Base-by-base conservation (phyloP, 2,113 vertebrate species). In the Noctilio leporinus region DNA sequence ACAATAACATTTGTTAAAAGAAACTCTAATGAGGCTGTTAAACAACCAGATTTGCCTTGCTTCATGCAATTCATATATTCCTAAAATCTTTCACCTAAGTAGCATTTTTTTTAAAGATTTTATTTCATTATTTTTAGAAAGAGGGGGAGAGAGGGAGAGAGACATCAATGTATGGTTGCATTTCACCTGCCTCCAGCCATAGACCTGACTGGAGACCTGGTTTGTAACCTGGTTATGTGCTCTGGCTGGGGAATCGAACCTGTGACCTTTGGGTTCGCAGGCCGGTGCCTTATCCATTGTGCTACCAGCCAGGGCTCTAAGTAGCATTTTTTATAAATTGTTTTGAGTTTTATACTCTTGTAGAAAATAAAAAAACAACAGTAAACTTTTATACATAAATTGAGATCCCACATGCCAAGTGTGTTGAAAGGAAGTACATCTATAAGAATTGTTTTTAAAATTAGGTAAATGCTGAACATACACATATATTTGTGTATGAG, bases 401-500 rank as follows among this genome's bases (percentile, higher is more conserved):
- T 83, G 45, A 94, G n/a, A 92, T 72, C 92, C 64, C 30, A 19
- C 26, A 51, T 87, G 72, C 53, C 67, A 70, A 72, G 17, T 92
- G 94, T 89, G 33, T 87, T 73, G 84, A 91, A 81, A 20, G 51
- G 38, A 97, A 86, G 62, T 93, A 72, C 26, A 93, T 10, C 91
- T 90, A 92, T 90, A 96, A 91, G 64, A 96, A 87, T 55, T 15
- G n/a, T 95, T 93, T 94, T 83, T n/a, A 67, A 88, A 93, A 93
- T 94, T 91, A 93, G 28, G 10, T 67, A 62, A 95, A 96, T 49
- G 70, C 10, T 72, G 72, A 90, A 82, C 77, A 75, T n/a, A n/a
- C 16, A 51, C 30, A 73, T 30, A 69, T 57, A 69, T 45, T 83
- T 92, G 75, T 90, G 90, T 85, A 73, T 91, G 75, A 64, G 65